A percentile compares a stretch with the other conserved stretches of the same genome.
Conservation (phyloP, 2,888 invertebrate species). For the Harpagoxenus sublaevis region DNA sequence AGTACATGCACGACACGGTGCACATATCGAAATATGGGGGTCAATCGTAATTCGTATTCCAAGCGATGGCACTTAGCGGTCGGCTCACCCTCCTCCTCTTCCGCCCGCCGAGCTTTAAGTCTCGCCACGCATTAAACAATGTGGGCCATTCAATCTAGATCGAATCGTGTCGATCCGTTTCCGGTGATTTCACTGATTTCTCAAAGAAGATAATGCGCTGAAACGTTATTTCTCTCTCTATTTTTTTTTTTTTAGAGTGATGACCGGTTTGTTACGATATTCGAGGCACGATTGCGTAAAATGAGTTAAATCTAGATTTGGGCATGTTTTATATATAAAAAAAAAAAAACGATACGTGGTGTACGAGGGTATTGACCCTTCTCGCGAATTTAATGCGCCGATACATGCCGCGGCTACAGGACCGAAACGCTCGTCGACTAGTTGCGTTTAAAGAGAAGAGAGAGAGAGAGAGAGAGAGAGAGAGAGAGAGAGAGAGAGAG, state of each 20-base stretch:
- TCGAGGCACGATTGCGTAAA: constrained; percentile 26
- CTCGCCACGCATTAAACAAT: constrained; percentile 15
- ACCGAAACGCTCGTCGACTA: neutral
- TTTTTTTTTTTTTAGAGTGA: neutral
- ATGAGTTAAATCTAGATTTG: neutral
- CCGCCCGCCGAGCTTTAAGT: constrained; percentile 13
- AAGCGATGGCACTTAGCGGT: constrained; percentile 24
- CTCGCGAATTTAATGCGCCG: neutral
- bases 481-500: neutral
- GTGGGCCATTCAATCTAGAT: constrained; percentile 33
- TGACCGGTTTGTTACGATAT: constrained; percentile 2
- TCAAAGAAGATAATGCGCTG: neutral
- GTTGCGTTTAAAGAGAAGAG: neutral
- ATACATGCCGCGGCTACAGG: neutral
- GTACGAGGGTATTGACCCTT: neutral
- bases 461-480: neutral
- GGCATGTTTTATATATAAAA: neutral
- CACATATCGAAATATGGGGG: constrained; percentile 46
- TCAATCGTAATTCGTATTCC: constrained; percentile 58
- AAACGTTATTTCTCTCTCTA: neutral
- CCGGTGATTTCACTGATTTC: constrained; percentile 2
- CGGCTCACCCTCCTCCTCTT: constrained; percentile 32
- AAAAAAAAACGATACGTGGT: neutral
- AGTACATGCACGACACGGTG: constrained; percentile 5
- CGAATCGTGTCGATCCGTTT: constrained; percentile 15